These are phyloP conservation scores for Caenorhabditis sp. DNA, from an alignment of 2,888 invertebrate genomes.

Conservation along the genomic window DNA sequence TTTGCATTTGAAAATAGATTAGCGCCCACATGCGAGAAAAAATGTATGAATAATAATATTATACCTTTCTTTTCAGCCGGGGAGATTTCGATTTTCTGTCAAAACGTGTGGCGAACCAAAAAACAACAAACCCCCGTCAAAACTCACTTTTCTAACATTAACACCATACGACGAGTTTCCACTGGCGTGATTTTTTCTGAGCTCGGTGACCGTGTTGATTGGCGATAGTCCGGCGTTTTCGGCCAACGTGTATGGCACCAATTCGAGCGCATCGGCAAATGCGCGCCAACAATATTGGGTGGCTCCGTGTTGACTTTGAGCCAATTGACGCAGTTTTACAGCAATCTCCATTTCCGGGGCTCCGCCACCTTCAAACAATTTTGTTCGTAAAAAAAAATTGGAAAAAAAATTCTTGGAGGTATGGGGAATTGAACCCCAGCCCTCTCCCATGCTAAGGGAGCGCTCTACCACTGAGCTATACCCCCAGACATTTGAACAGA, in stretches of 20 bases:
- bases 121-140: constrained; percentile 2
- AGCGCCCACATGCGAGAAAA: not conserved
- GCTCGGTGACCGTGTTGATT: constrained; percentile 92
- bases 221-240: constrained; percentile 92
- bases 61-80: not conserved
- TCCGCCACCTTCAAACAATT: constrained; percentile 87
- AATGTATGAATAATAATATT: not conserved
- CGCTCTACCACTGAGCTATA: constrained; percentile 63
- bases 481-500: constrained; percentile 22
- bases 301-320: constrained; percentile 83
- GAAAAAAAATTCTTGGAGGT: constrained; percentile 43
- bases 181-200: constrained; percentile 89
- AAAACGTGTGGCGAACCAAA: not conserved
- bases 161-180: constrained; percentile 88
- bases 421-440: constrained; percentile 58
- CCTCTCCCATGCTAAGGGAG: constrained; percentile 62
- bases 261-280: constrained; percentile 91
- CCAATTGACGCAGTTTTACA: constrained; percentile 81
- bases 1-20: not conserved
- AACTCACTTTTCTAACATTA: constrained; percentile 81
- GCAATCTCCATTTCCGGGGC: constrained; percentile 96
- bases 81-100: not conserved
- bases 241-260: constrained; percentile 84
- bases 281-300: constrained; percentile 94
- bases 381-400: not conserved